Evolutionary conservation across 2,888 invertebrate genomes (phyloP).

Genomic region (Netelia inedita): DNA sequence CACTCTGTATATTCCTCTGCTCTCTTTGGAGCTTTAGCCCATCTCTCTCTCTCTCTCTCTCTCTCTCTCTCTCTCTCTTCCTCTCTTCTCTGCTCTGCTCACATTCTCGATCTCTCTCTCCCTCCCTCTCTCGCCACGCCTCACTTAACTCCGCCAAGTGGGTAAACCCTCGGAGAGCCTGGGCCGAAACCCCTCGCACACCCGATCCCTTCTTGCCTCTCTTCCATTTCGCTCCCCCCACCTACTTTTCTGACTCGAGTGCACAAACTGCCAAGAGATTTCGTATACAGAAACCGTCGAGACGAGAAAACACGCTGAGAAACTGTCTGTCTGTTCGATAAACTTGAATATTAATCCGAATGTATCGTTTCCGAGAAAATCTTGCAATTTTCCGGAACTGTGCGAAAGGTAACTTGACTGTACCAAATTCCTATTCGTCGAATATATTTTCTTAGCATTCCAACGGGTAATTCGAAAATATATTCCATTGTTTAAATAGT

Average conservation of each 20-base stretch:
- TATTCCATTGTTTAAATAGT: no score
- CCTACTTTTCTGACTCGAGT: conserved; percentile 42
- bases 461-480: no score
- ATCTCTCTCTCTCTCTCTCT: conserved; percentile 8
- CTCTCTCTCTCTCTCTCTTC: conserved; percentile 19
- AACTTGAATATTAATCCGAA: conserved; percentile 11
- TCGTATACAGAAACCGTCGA: conserved; percentile 19
- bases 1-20: conserved; percentile 24
- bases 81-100: not conserved
- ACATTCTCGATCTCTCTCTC: conserved; percentile 4
- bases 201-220: not conserved
- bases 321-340: conserved; percentile 50
- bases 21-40: conserved; percentile 20
- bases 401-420: not conserved
- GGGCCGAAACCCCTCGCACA: not conserved
- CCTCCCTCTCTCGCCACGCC: conserved; percentile 47
- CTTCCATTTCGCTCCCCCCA: not conserved
- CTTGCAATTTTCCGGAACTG: not conserved
- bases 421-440: no score
- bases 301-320: conserved; percentile 24
- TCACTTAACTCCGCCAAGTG: conserved; percentile 65
- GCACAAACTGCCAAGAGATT: conserved; percentile 62
- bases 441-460: no score
- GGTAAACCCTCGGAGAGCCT: conserved; percentile 54
- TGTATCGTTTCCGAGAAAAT: not conserved